Conservation (phyloP, 2,888 invertebrate species). For the Ophion obscuratus region DNA sequence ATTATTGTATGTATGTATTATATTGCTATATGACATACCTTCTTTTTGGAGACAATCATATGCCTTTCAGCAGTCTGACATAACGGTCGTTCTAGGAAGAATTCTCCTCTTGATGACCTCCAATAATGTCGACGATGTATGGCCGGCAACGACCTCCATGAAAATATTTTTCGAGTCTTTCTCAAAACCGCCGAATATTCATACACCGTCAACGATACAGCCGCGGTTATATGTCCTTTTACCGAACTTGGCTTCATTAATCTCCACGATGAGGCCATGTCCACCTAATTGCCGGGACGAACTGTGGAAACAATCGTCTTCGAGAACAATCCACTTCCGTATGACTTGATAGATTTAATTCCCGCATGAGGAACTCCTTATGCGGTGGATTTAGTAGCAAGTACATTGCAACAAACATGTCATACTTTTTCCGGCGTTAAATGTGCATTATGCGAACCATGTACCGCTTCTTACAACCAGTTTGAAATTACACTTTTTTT, state of each 20-base stretch:
- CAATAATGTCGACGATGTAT: slow-evolving; percentile 1
- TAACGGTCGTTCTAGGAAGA: slow-evolving; percentile 1
- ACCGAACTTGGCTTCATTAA: too few species aligned
- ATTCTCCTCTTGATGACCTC: slow-evolving; percentile 9
- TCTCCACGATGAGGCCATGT: background rate
- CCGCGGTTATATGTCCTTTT: slow-evolving; percentile 27
- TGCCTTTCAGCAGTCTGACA: slow-evolving; percentile 22
- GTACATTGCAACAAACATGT: too few species aligned
- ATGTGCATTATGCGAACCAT: too few species aligned
- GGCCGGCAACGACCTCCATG: background rate
- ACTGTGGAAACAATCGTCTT: too few species aligned
- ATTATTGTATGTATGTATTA: too few species aligned
- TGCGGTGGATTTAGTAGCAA: too few species aligned
- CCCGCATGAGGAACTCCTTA: too few species aligned
- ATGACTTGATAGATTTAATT: too few species aligned
- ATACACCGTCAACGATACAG: slow-evolving; percentile 22
- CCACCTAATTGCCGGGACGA: background rate
- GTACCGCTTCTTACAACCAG: too few species aligned
- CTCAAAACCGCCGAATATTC: slow-evolving; percentile 26
- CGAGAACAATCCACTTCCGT: too few species aligned
- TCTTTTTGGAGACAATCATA: background rate
- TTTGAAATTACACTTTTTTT: too few species aligned
- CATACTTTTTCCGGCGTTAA: too few species aligned
- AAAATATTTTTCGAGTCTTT: slow-evolving; percentile 7
- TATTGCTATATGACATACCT: background rate